These are phyloP conservation scores for Gorsachius goisagi DNA, from an alignment of 2,113 vertebrate species.

Conservation along the genomic window DNA sequence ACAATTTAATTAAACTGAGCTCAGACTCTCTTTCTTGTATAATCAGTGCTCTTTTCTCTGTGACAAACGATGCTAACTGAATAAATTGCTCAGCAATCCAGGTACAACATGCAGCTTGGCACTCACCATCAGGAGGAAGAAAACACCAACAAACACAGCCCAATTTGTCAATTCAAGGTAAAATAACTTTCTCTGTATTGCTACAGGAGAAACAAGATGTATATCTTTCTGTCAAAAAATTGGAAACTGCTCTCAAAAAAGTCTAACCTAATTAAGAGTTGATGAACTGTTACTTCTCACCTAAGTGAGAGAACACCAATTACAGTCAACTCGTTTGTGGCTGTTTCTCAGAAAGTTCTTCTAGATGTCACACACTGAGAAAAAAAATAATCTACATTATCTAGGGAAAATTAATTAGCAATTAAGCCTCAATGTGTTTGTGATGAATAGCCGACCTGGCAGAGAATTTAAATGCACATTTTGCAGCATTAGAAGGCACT, in stretches of 20 bases:
- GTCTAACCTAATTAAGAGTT: constrained; percentile 15
- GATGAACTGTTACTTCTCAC: constrained; percentile 36
- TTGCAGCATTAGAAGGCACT: neutral
- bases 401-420: constrained; percentile 25
- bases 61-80: neutral
- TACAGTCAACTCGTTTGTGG: neutral
- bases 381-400: neutral
- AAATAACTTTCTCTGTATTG: neutral
- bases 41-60: neutral
- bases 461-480: neutral
- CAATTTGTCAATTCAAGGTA: neutral
- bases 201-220: constrained; percentile 32
- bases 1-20: neutral
- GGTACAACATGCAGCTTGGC: neutral
- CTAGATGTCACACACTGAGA: neutral
- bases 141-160: neutral
- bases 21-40: neutral
- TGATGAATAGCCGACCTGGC: neutral
- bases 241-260: neutral
- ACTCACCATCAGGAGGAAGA: neutral
- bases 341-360: neutral
- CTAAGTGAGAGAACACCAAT: constrained; percentile 10
- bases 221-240: neutral
- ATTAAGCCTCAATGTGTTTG: neutral
- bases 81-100: neutral